phyloP scores from a whole-genome alignment of 2,113 vertebrate genomes.

The Podarcis raffonei region DNA sequence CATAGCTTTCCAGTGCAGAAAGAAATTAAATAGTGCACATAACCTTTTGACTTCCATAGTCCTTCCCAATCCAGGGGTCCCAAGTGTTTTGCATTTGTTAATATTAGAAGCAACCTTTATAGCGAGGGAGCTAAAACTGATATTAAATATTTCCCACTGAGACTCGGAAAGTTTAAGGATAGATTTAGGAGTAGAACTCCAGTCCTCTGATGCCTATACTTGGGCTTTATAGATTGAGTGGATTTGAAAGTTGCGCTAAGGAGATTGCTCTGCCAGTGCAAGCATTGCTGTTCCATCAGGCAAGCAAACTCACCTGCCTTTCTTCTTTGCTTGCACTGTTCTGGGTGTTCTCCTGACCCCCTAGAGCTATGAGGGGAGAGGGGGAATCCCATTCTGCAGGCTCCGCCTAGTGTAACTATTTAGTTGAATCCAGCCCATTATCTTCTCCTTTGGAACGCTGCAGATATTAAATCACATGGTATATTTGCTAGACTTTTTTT shows the following conservation, averaged over 20 bases:
- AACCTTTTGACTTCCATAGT: constrained; percentile 7
- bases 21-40: background rate
- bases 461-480: background rate
- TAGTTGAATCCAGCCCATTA: too few relatives aligned
- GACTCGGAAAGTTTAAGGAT: background rate
- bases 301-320: too few relatives aligned
- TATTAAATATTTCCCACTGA: background rate
- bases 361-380: too few relatives aligned
- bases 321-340: too few relatives aligned
- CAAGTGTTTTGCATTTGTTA: constrained; percentile 6
- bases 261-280: too few relatives aligned
- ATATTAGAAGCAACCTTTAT: background rate
- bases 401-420: too few relatives aligned
- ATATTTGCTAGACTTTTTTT: background rate
- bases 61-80: background rate
- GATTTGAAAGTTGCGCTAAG: too few relatives aligned
- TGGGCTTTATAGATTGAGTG: background rate
- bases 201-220: constrained; percentile 19
- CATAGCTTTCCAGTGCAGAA: background rate
- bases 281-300: too few relatives aligned
- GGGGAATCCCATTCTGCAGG: too few relatives aligned
- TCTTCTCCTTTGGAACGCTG: background rate
- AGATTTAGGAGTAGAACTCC: constrained; percentile 26
- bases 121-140: background rate
- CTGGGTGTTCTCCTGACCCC: too few relatives aligned